These are phyloP conservation scores for Ooceraea biroi DNA, from an alignment of 1,140 invertebrate genomes.

Conservation along the genomic window DNA sequence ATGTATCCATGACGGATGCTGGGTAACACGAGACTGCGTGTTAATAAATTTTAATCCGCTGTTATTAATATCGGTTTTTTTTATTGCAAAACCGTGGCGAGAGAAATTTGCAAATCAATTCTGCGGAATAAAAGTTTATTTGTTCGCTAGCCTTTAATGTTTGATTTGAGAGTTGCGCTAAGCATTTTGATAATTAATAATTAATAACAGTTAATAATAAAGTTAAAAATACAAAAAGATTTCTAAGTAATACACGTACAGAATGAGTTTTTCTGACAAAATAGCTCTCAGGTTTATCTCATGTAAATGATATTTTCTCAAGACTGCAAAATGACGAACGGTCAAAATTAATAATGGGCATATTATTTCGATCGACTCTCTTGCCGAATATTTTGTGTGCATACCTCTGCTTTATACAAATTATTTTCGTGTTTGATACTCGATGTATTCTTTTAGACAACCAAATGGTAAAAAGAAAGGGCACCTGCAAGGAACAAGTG, in stretches of 20 bases:
- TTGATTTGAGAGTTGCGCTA: slow-evolving; percentile 7
- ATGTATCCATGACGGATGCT: neutral
- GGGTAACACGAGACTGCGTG: neutral
- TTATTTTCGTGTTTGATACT: neutral
- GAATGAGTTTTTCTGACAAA: too few relatives aligned
- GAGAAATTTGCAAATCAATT: neutral
- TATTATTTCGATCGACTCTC: slow-evolving; percentile 10
- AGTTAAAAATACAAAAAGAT: too few relatives aligned
- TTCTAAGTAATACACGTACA: too few relatives aligned
- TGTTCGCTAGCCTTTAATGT: neutral
- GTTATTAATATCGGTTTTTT: neutral
- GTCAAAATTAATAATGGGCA: too few relatives aligned
- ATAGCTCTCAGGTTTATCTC: too few relatives aligned
- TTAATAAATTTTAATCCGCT: neutral
- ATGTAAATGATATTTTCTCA: too few relatives aligned
- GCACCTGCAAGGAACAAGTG: slow-evolving; percentile 42
- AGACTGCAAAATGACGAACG: too few relatives aligned
- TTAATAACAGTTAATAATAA: too few relatives aligned
- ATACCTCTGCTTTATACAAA: neutral
- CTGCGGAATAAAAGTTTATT: neutral
- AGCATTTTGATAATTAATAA: neutral
- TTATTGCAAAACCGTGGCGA: neutral
- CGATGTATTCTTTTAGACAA: neutral
- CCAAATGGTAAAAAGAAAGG: slow-evolving; percentile 5
- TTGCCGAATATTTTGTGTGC: neutral